Evolutionary conservation across 2,113 vertebrate species (phyloP), one percentile per base, ranked within the genome.

Genomic region (Daphoenositta chrysoptera): DNA sequence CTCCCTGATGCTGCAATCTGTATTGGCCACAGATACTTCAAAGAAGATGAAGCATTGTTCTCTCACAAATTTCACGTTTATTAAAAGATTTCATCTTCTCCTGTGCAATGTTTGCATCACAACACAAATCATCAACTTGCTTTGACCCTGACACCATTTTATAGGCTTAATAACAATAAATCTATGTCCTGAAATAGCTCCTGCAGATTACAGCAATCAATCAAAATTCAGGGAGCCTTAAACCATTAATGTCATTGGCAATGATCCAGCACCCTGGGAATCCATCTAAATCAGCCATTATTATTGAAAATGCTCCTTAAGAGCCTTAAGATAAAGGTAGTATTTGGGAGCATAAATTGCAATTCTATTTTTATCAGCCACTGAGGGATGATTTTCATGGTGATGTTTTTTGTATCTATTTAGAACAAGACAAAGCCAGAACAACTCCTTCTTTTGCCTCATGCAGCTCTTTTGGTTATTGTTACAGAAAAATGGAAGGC

Each of bases 151-250:
- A 97, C 96, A 98, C 97, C 88, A 94, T 97, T 97, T 98, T 97
- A 98, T 98, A 98, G 97, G 95, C 92, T 98, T 97, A 98, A 97
- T 97, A 96, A 96, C 96, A 97, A 98, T 97, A 98, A 98, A 98
- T 98, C 97, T 97, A 94, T 97, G 94, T 98, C 97, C 96, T 97
- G 97, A 98, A 98, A 98, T 98, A 98, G 97, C 97, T 98, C 98
- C 79, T 97, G 70, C 93, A 98, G 98, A 98, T 98, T 98, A 98
- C 63, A 91, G 90, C 94, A 97, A 98, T 98, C 98, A 98, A 98
- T 98, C 98, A 98, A 98, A 97, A 97, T 98, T 98, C 97, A 97
- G 97, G 88, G 97, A 97, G 88, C 97, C 97, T 96, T 96, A 97
- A 97, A 98, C 97, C 96, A 98, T 98, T 98, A 98, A 98, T 98